phyloP scores from a whole-genome alignment of 1,140 invertebrate genomes.

The Wasmannia auropunctata region DNA sequence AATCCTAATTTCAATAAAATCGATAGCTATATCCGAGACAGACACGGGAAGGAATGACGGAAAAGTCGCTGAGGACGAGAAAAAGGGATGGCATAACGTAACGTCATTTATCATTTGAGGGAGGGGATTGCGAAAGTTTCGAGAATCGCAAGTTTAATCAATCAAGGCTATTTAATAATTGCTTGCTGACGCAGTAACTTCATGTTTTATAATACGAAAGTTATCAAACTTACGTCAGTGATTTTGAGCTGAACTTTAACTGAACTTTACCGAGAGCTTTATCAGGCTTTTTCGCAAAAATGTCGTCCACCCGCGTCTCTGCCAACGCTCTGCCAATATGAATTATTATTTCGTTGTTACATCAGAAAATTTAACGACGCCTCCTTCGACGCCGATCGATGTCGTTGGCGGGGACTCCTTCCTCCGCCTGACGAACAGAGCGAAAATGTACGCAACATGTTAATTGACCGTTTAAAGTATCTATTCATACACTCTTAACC shows the following conservation, averaged over 20 bases:
- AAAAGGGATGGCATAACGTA: background rate
- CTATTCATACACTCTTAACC: too few species aligned
- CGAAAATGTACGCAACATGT: background rate
- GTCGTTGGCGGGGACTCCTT: background rate
- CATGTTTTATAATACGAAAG: slow-evolving; percentile 30
- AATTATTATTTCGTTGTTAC: background rate
- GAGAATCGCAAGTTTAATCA: slow-evolving; percentile 46
- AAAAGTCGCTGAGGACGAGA: background rate
- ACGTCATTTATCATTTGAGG: slow-evolving; percentile 42
- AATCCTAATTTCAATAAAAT: slow-evolving; percentile 31
- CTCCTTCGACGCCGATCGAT: background rate
- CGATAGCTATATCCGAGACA: background rate
- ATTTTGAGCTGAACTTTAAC: slow-evolving; percentile 13
- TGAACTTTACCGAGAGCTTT: background rate
- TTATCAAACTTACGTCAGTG: slow-evolving; percentile 20
- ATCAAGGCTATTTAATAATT: slow-evolving; percentile 55
- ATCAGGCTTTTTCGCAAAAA: background rate
- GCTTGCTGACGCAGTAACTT: slow-evolving; percentile 19
- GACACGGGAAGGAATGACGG: background rate
- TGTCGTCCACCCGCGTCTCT: too few species aligned
- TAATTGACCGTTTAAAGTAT: too few species aligned
- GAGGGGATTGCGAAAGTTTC: slow-evolving; percentile 21
- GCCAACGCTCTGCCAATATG: background rate
- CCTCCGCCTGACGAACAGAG: background rate
- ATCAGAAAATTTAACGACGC: background rate